Conservation (phyloP, 2,113 vertebrate genomes). For the human region DNA sequence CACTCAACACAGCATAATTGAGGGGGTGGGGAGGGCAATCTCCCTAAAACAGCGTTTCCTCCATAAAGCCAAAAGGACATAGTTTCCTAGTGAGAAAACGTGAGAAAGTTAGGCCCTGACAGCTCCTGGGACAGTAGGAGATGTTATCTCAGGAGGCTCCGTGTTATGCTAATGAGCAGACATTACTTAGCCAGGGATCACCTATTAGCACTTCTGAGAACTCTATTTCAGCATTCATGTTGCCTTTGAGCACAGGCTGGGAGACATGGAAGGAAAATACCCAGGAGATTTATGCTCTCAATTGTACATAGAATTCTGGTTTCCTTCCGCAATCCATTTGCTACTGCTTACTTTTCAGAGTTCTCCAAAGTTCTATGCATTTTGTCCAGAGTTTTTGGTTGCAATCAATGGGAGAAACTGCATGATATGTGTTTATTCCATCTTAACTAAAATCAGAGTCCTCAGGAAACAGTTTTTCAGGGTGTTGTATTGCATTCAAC, state of each 20-base stretch:
- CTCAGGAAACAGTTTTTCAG: neutral
- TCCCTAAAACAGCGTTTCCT: constrained; percentile 12
- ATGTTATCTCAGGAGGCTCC: constrained; percentile 3
- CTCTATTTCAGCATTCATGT: neutral
- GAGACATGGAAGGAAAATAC: neutral
- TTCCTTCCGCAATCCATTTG: neutral
- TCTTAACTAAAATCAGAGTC: neutral
- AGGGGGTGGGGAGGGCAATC: neutral
- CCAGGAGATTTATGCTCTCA: neutral
- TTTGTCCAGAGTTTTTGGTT: neutral
- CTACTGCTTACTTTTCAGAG: neutral
- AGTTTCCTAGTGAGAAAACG: constrained; percentile 58
- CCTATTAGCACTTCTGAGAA: neutral
- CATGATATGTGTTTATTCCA: neutral
- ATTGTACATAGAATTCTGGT: neutral
- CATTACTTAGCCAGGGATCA: neutral
- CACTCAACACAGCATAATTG: neutral
- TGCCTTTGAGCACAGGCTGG: neutral
- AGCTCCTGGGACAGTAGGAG: neutral
- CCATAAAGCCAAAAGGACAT: constrained; percentile 14
- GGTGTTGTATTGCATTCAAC: neutral
- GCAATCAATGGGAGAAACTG: neutral
- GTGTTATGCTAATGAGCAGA: neutral
- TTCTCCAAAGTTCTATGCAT: neutral
- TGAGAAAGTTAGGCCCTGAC: neutral